A percentile compares a stretch with the other conserved stretches of the same genome.
Evolutionary conservation across 2,113 vertebrate species (phyloP).

Genomic region (Anhinga anhinga): DNA sequence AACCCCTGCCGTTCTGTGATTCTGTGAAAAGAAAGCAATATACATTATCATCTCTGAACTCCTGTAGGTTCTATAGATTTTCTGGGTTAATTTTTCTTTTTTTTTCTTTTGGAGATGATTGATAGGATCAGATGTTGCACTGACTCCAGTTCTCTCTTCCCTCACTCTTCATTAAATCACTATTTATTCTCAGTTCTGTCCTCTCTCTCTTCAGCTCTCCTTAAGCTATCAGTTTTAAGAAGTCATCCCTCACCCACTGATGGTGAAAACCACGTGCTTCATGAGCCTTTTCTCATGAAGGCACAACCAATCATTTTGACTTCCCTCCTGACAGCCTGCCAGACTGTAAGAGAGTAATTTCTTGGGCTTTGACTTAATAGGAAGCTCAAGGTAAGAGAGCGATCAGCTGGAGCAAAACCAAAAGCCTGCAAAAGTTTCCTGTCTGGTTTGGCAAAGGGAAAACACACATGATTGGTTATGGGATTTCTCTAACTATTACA

Average conservation of each 20-base stretch:
- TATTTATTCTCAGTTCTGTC: not conserved
- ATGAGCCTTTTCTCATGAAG: not conserved
- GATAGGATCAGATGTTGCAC: not conserved
- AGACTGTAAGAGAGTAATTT: not conserved
- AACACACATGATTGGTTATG: not conserved
- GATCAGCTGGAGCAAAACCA: not conserved
- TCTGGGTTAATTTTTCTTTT: not conserved
- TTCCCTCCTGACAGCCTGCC: not conserved
- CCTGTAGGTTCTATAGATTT: not conserved
- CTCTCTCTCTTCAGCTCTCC: not conserved
- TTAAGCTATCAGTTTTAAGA: not conserved
- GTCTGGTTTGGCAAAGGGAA: not conserved
- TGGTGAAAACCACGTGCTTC: not conserved
- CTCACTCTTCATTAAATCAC: not conserved
- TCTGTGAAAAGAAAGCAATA: not conserved
- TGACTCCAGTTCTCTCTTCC: not conserved
- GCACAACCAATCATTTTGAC: not conserved
- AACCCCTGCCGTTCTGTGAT: no score
- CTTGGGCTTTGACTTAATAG: not conserved
- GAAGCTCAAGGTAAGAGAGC: not conserved
- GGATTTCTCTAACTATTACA: not conserved
- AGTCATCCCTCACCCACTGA: not conserved
- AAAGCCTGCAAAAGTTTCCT: not conserved
- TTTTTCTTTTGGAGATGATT: not conserved
- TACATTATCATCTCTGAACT: not conserved